Evolutionary conservation across 2,797 vertebrate genomes (phyloP), one percentile per base, ranked within the genome.

Genomic region (Allobates femoralis): DNA sequence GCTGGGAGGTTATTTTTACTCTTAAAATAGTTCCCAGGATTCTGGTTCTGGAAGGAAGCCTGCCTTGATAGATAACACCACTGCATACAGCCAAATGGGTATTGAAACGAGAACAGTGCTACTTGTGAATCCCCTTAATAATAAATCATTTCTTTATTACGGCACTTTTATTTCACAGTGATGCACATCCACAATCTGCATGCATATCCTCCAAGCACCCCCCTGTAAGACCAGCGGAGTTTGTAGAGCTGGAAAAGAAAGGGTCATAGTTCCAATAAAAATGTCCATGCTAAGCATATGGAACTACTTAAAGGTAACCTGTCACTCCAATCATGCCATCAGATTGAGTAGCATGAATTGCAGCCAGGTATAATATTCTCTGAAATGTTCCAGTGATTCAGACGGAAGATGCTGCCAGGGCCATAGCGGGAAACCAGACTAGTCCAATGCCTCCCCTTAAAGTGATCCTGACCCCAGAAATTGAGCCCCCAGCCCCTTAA

Each of bases 101-200:
- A 32, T 12, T 37, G 32, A 69, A 37, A 1, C 19, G 23, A 41
- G 67, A 69, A 23, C 7, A 69, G 32, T 30, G 37, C 19, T 69
- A 23, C 67, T 37, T 69, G 19, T 69, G 18, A 73, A 73, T 73
- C 37, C 21, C 19, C 26, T 73, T 73, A n/a, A 73, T n/a, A 71
- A 41, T 21, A 71, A 37, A 34, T 37, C 34, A 71, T 71, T 71
- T 3, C 32, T 41, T 71, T 71, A 71, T 71, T 23, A 18, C 51
- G n/a, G n/a, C 18, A 34, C 66, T 69, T 34, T 37, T 21, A 10
- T 32, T 37, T 69, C 66, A 16, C 64, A 67, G 28, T 34, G 30
- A 67, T 30, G 16, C 66, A 2, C 12, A 18, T 69, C 66, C 30
- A 32, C 32, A 23, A 1, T 69, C 32, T 34, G 30, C 26, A 18